Evolutionary conservation across 2,797 vertebrate genomes (phyloP).

Genomic region (Poecilia picta): DNA sequence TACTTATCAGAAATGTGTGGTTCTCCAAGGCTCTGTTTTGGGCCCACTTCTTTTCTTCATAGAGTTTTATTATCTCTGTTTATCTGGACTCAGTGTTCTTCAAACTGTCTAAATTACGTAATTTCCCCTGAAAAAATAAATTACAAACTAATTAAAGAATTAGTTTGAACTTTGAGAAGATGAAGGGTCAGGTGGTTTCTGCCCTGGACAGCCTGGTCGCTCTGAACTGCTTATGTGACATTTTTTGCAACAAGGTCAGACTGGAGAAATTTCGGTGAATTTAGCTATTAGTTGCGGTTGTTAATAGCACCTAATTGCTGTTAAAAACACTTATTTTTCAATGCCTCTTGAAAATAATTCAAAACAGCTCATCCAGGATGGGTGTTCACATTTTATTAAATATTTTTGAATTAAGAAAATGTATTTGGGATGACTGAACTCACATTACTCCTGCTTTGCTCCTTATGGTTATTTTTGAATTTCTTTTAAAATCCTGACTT

Average conservation of each 20-base stretch:
- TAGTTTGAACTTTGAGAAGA: neutral
- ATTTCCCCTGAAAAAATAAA: neutral
- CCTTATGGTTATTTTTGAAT: neutral
- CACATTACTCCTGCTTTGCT: neutral
- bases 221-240: neutral
- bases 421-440: neutral
- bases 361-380: neutral
- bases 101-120: neutral
- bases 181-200: neutral
- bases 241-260: neutral
- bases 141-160: neutral
- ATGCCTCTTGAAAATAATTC: neutral
- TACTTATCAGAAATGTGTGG: neutral
- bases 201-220: neutral
- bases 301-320: too few relatives aligned
- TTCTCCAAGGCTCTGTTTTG: neutral
- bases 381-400: neutral
- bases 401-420: neutral
- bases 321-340: too few relatives aligned
- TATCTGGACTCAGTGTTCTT: neutral
- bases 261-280: neutral
- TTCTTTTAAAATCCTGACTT: neutral
- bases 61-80: neutral
- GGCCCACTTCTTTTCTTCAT: neutral
- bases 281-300: neutral